Evolutionary conservation across 2,113 vertebrate species (phyloP).

Genomic region (Lontra canadensis): DNA sequence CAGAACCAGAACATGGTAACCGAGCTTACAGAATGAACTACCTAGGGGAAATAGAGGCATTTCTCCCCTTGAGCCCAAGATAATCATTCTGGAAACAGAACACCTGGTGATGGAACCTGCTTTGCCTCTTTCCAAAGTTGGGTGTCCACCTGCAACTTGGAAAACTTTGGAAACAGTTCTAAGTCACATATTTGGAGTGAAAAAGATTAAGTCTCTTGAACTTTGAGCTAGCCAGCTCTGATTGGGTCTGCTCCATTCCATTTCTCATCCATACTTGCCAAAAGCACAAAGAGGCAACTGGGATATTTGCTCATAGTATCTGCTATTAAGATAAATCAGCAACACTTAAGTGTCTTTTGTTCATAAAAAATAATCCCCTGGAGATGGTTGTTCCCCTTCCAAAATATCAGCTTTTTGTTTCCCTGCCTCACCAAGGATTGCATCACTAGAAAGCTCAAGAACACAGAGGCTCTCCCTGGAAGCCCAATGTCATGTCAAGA

Average conservation of each 20-base stretch:
- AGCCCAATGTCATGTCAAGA: conserved; percentile 29
- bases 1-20: neutral
- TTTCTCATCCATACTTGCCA: conserved; percentile 76
- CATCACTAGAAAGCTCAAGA: conserved; percentile 75
- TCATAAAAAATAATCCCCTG: conserved; percentile 74
- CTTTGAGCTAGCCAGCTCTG: conserved; percentile 67
- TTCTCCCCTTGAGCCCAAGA: conserved; percentile 57
- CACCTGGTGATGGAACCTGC: neutral
- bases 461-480: conserved; percentile 70
- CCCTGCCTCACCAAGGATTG: conserved; percentile 77
- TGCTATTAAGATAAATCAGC: conserved; percentile 79
- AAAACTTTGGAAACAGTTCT: conserved; percentile 78
- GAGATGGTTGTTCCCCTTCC: conserved; percentile 58
- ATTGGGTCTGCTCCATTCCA: conserved; percentile 76
- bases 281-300: conserved; percentile 80
- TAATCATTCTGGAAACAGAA: conserved; percentile 49
- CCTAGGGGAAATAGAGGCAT: neutral
- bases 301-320: conserved; percentile 75
- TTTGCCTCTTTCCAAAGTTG: conserved; percentile 75
- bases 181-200: conserved; percentile 76
- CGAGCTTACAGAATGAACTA: neutral
- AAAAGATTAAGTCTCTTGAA: conserved; percentile 78
- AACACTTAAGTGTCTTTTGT: conserved; percentile 76
- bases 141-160: conserved; percentile 82
- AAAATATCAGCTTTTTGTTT: conserved; percentile 75